A percentile compares a stretch with the other conserved stretches of the same genome.
phyloP scores from a whole-genome alignment of 2,888 invertebrate species.

The Erebia epiphron region DNA sequence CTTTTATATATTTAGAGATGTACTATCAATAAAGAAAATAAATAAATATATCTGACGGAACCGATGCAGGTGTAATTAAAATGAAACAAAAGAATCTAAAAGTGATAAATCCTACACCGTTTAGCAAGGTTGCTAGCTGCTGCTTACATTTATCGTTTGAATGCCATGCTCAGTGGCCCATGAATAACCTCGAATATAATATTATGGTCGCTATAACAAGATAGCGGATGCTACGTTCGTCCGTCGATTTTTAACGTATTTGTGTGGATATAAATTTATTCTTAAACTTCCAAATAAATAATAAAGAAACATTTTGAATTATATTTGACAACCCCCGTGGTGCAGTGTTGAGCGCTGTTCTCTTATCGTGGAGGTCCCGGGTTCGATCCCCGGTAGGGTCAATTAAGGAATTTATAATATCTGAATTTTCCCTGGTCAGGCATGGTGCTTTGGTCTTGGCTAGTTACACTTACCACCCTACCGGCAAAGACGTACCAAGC shows the following conservation, averaged over 20 bases:
- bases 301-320: no score
- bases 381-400: no score
- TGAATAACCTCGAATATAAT: conserved; percentile 42
- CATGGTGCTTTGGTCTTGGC: no score
- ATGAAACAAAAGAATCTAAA: conserved; percentile 45
- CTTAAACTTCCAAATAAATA: neutral
- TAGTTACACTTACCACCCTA: no score
- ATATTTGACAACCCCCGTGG: no score
- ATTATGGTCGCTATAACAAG: conserved; percentile 28
- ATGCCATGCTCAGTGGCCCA: conserved; percentile 51
- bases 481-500: no score
- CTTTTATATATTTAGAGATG: no score
- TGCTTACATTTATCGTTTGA: conserved; percentile 43
- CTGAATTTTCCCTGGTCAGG: no score
- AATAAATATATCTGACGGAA: conserved; percentile 12
- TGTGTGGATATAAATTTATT: neutral
- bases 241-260: neutral
- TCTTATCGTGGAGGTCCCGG: no score
- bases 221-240: conserved; percentile 24
- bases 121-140: conserved; percentile 40
- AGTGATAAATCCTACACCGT: conserved; percentile 42
- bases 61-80: conserved; percentile 42
- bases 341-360: no score
- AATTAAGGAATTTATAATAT: no score
- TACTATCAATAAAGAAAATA: no score